Conservation (phyloP, 2,113 vertebrate species). For the Xiphophorus maculatus region DNA sequence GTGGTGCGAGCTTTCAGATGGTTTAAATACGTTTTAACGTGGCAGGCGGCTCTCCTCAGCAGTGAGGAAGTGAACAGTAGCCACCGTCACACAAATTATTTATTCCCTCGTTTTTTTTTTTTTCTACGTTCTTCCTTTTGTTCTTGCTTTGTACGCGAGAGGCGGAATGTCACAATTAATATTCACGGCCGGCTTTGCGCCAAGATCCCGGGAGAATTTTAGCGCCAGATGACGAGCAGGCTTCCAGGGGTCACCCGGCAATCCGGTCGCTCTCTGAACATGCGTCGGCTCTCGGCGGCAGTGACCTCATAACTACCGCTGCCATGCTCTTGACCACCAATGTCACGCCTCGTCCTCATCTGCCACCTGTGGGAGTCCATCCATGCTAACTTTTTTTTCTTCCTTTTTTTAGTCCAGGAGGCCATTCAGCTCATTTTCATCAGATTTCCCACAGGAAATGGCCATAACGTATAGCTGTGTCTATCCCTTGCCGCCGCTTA, state of each 20-base stretch:
- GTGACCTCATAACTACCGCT: constrained; percentile 65
- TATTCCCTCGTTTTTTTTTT: constrained; percentile 21
- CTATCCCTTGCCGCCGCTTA: constrained; percentile 49
- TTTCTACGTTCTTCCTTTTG: constrained; percentile 4
- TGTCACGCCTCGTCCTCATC: background rate
- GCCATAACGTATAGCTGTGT: constrained; percentile 22
- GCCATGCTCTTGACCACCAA: constrained; percentile 25
- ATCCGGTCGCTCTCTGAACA: constrained; percentile 64
- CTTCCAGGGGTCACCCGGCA: constrained; percentile 72
- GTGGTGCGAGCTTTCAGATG: constrained; percentile 21
- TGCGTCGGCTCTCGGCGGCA: constrained; percentile 59
- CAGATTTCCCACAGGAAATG: constrained; percentile 53
- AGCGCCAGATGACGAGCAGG: constrained; percentile 72
- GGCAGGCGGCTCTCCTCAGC: background rate
- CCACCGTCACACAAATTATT: constrained; percentile 43
- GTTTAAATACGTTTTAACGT: constrained; percentile 41
- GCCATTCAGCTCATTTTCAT: constrained; percentile 68
- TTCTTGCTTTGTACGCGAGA: constrained; percentile 40
- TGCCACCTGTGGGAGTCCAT: constrained; percentile 11
- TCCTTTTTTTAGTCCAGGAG: constrained; percentile 16
- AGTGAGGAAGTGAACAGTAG: constrained; percentile 26
- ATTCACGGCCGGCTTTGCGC: constrained; percentile 61
- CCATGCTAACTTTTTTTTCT: constrained; percentile 38
- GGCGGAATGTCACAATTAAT: constrained; percentile 75
- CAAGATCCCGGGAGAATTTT: constrained; percentile 66